Percentiles rank a stretch among this genome's conserved stretches.
These are phyloP conservation scores for Conistra vaccinii DNA, from an alignment of 2,888 invertebrate species.

Conservation along the genomic window DNA sequence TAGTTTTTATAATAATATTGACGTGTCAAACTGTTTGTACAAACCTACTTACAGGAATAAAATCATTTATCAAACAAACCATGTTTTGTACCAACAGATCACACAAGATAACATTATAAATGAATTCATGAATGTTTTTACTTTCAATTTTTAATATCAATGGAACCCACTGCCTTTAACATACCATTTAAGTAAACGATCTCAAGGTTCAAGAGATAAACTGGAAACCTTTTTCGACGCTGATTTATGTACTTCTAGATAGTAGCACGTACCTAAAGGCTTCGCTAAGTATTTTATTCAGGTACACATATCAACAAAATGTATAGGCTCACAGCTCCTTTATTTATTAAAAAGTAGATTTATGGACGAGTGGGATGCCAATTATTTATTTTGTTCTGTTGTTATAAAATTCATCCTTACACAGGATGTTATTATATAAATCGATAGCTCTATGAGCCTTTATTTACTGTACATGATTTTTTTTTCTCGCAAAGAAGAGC, in stretches of 20 bases:
- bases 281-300: conserved; percentile 12
- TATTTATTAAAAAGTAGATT: conserved; percentile 44
- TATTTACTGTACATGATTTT: neutral
- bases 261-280: conserved; percentile 12
- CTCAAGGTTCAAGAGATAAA: conserved; percentile 32
- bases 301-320: conserved; percentile 15
- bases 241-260: conserved; percentile 53
- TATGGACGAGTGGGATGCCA: conserved; percentile 10
- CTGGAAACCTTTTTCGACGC: conserved; percentile 37
- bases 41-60: too few relatives aligned
- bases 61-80: too few relatives aligned
- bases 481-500: neutral
- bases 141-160: neutral
- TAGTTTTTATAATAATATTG: too few relatives aligned
- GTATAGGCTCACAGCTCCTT: neutral
- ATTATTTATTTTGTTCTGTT: conserved; percentile 15
- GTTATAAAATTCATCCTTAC: conserved; percentile 1
- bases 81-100: neutral
- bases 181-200: conserved; percentile 12
- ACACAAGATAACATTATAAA: too few relatives aligned
- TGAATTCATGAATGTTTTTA: neutral
- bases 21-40: too few relatives aligned
- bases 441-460: neutral
- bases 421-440: neutral
- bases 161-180: conserved; percentile 10